These are phyloP conservation scores for Henicopernis longicauda DNA, from an alignment of 2,113 vertebrate genomes.

Conservation along the genomic window DNA sequence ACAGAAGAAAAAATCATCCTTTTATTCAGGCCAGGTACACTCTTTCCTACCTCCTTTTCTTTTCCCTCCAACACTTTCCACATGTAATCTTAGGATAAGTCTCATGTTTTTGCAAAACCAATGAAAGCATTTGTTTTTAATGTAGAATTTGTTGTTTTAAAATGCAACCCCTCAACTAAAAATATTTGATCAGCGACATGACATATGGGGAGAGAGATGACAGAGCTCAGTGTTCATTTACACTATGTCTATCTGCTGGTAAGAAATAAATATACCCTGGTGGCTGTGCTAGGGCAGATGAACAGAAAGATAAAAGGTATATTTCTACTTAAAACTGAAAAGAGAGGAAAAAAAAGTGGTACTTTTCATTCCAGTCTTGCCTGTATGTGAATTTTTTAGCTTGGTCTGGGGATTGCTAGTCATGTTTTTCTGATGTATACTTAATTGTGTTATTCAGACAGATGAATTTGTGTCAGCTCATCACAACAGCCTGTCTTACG, in stretches of 20 bases:
- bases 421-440: slow-evolving; percentile 3
- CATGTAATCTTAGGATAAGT: neutral
- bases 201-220: neutral
- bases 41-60: neutral
- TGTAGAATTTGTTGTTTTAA: neutral
- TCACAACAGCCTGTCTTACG: neutral
- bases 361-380: neutral
- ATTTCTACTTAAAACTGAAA: neutral
- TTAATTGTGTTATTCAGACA: neutral
- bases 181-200: neutral
- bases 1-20: neutral
- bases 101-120: neutral
- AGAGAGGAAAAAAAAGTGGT: neutral
- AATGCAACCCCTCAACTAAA: neutral
- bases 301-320: neutral
- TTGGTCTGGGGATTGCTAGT: neutral
- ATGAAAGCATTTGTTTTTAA: neutral
- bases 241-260: neutral
- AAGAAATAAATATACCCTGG: neutral
- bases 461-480: neutral
- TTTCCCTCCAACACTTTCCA: neutral
- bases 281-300: neutral
- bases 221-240: slow-evolving; percentile 1
- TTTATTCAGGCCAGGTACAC: neutral
- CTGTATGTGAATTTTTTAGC: neutral